Conservation (phyloP, 2,797 vertebrate genomes). For the Lepilemur septentrionalis region DNA sequence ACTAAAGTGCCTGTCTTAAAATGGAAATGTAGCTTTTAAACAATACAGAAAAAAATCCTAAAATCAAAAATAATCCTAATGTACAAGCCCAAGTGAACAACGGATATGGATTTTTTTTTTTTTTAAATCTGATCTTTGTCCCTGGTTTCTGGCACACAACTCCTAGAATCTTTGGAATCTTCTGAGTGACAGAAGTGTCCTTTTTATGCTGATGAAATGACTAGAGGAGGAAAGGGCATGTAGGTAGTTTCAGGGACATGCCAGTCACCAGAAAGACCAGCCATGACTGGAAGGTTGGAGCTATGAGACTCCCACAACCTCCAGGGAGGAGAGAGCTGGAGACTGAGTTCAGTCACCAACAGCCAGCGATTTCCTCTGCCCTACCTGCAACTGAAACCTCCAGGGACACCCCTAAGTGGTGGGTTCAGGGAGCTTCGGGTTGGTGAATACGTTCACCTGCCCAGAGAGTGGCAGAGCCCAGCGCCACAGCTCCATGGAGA, state of each 20-base stretch:
- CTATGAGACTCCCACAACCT: background rate
- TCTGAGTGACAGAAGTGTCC: too few species aligned
- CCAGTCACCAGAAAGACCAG: background rate
- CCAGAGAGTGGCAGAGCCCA: accelerated
- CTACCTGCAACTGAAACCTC: background rate
- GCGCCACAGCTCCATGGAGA: accelerated
- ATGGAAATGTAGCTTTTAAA: background rate
- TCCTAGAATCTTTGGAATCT: background rate
- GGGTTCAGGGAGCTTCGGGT: background rate
- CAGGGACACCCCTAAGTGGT: background rate
- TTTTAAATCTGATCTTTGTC: background rate
- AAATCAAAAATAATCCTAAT: background rate
- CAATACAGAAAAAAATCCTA: background rate
- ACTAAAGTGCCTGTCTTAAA: background rate
- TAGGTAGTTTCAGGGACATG: background rate
- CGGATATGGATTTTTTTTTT: too few species aligned
- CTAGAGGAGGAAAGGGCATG: background rate
- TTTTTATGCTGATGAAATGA: background rate
- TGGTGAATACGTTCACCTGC: background rate
- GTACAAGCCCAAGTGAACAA: background rate
- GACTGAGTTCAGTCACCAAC: background rate
- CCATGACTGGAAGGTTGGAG: background rate
- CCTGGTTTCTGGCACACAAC: background rate
- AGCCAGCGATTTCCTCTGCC: background rate
- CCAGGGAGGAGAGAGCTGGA: background rate